phyloP scores from a whole-genome alignment of 2,797 vertebrate species.

The Lepus oiostolus region DNA sequence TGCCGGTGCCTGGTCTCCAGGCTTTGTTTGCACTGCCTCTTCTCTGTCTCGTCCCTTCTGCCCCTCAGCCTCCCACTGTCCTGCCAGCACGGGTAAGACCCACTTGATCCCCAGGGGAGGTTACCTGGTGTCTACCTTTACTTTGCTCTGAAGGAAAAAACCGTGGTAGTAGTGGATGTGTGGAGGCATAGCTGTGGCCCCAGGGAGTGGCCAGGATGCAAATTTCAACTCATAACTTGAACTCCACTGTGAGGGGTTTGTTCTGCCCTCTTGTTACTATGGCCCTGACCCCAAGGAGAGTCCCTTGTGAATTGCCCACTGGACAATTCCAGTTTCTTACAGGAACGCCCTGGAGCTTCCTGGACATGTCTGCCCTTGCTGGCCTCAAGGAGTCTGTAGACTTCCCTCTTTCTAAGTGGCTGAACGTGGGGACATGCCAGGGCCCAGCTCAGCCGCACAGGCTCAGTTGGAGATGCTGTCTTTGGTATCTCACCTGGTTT shows the following conservation, averaged over 20 bases:
- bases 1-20: background rate
- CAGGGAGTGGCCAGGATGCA: background rate
- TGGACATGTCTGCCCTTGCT: background rate
- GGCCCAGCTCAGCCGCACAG: background rate
- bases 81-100: background rate
- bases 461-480: background rate
- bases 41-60: background rate
- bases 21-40: background rate
- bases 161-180: background rate
- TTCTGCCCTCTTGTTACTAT: background rate
- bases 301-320: background rate
- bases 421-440: background rate
- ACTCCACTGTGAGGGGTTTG: background rate
- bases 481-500: background rate
- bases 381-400: background rate
- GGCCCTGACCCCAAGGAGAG: background rate
- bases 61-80: background rate
- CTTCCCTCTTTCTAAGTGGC: background rate
- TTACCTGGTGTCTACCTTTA: background rate
- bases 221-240: background rate
- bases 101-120: background rate
- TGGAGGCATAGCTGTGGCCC: background rate
- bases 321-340: background rate
- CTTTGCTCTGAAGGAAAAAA: conserved; percentile 29
- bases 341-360: background rate